Conservation (phyloP, 2,888 invertebrate genomes). For the Eupithecia subfuscata region DNA sequence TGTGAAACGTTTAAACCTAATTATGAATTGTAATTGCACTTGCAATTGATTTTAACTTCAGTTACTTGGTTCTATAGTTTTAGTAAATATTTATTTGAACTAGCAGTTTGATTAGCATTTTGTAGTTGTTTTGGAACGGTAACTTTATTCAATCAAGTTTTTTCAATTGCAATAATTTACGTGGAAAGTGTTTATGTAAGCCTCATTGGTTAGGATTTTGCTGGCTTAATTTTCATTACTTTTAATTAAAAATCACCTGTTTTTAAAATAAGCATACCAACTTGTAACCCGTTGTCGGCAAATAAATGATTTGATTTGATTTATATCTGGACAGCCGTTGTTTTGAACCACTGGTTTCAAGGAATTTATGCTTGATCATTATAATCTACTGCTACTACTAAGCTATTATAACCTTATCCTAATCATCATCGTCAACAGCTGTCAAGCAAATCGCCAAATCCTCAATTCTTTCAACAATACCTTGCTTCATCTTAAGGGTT, state of each 20-base stretch:
- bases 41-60: background rate
- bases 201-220: background rate
- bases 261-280: too few species aligned
- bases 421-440: slow-evolving; percentile 39
- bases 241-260: background rate
- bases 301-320: too few species aligned
- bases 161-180: background rate
- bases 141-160: background rate
- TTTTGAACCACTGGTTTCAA: background rate
- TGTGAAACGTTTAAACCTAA: background rate
- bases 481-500: slow-evolving; percentile 52
- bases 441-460: slow-evolving; percentile 60
- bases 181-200: background rate
- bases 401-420: slow-evolving; percentile 8
- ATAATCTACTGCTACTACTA: background rate
- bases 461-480: slow-evolving; percentile 58
- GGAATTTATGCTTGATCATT: background rate
- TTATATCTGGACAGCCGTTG: background rate
- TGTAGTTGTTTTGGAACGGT: background rate
- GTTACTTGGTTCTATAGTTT: background rate
- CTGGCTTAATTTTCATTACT: background rate
- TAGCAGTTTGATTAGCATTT: background rate
- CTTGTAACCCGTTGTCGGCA: too few species aligned
- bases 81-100: background rate
- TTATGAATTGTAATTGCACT: background rate